Evolutionary conservation across 2,888 invertebrate species (phyloP), one percentile per base, ranked within the genome.

Genomic region (Polydesmus complanatus): DNA sequence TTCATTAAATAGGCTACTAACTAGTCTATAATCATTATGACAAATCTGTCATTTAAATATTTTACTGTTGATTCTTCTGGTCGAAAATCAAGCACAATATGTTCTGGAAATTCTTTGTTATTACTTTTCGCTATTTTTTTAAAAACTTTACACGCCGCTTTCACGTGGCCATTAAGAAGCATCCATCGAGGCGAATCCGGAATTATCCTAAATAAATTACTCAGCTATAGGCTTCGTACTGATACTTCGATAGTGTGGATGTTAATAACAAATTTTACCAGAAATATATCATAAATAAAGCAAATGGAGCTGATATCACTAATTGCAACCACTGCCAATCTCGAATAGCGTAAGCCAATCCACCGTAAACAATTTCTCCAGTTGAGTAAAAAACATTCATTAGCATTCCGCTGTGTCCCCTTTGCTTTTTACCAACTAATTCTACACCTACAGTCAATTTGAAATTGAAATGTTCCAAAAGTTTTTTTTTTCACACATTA

Each of bases 351-450:
- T 83, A 85, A 1, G 82, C 82, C 55, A 85, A 79, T 0, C 80
- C 71, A 48, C 82, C 78, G 61, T 85, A 70, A 0, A 81, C 78
- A 64, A 83, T 77, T 68, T 85, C 84, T 0, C 85, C 85, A 25
- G 85, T 68, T 67, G 83, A 83, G 69, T 83, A 85, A 1, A 85
- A 84, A 65, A 85, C 75, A 67, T 84, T 85, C 69, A 84, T 85
- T 0, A 83, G 68, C 18, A 84, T 37, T 37, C 37, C 37, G 5
- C 8, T 37, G 37, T 8, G 5, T 37, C 37, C 37, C 14, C 37
- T 5, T 8, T 37, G 14, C 8, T 14, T 5, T 37, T 37, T 5
- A 37, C 37, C 37, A 37, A 37, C 37, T 8, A 37, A 14, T 37
- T 37, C 37, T 8, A 37, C 37, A 37, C 37, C 37, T 37, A 14